Percentiles rank a stretch among this genome's conserved stretches.
Conservation (phyloP, 1,140 invertebrate species). For the Bombus fervidus region DNA sequence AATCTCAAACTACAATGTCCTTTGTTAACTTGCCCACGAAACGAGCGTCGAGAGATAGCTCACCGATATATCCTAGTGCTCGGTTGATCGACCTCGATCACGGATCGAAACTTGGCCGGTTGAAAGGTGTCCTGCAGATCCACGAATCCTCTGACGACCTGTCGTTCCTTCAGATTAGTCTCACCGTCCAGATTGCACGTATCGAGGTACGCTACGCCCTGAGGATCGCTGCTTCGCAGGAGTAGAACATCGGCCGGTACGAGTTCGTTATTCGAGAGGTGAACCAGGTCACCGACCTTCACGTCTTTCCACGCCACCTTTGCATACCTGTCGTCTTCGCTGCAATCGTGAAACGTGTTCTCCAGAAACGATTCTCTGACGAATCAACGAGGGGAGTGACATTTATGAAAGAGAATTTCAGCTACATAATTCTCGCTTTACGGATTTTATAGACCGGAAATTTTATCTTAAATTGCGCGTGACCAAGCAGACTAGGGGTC, state of each 20-base stretch:
- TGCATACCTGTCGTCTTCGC: constrained; percentile 91
- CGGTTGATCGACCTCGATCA: constrained; percentile 95
- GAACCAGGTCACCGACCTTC: constrained; percentile 96
- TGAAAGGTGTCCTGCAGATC: constrained; percentile 88
- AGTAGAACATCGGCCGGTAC: constrained; percentile 98
- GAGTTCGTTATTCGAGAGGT: constrained; percentile 97
- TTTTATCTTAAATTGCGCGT: too few relatives aligned
- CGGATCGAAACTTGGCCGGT: constrained; percentile 91
- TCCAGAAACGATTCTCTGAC: background rate
- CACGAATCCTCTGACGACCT: constrained; percentile 88
- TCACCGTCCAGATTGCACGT: constrained; percentile 99
- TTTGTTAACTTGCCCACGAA: too few relatives aligned
- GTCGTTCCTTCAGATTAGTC: constrained; percentile 98
- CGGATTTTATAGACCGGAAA: background rate
- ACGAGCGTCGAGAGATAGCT: background rate
- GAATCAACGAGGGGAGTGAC: background rate
- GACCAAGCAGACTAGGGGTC: fast-evolving
- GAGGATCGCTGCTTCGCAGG: constrained; percentile 93
- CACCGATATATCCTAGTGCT: constrained; percentile 96
- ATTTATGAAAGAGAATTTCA: background rate
- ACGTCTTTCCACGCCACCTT: constrained; percentile 95
- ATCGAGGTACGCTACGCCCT: constrained; percentile 98
- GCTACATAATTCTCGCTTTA: background rate
- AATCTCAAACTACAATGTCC: too few relatives aligned
- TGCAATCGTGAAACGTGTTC: constrained; percentile 79